phyloP scores from a whole-genome alignment of 1,140 invertebrate species.

The Olivierus martensii region DNA sequence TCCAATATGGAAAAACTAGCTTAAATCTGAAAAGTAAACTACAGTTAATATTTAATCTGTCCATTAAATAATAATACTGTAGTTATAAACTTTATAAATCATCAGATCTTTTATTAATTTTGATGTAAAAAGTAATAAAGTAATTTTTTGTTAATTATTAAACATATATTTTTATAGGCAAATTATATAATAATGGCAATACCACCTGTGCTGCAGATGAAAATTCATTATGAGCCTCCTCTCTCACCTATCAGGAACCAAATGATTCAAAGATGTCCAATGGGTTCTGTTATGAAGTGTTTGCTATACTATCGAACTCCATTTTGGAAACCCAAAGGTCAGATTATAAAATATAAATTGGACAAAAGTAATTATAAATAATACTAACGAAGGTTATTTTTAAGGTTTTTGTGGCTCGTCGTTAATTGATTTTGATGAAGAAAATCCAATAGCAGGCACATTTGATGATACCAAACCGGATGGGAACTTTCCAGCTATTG shows the following conservation, averaged over 20 bases:
- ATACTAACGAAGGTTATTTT: too few relatives aligned
- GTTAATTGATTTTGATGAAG: constrained; percentile 5
- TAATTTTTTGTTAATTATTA: too few relatives aligned
- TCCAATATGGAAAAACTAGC: too few relatives aligned
- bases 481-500: constrained; percentile 27
- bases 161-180: neutral
- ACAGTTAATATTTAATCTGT: too few relatives aligned
- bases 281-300: constrained; percentile 31
- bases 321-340: constrained; percentile 26
- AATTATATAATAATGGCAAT: constrained; percentile 26
- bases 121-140: too few relatives aligned
- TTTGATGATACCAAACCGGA: constrained; percentile 30
- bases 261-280: constrained; percentile 29
- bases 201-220: constrained; percentile 27
- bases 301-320: constrained; percentile 28
- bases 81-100: too few relatives aligned
- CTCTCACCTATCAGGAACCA: constrained; percentile 26
- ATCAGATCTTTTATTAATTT: too few relatives aligned
- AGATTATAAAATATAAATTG: neutral
- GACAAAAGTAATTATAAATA: too few relatives aligned
- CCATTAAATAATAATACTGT: too few relatives aligned
- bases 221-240: constrained; percentile 29
- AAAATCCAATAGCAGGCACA: constrained; percentile 19
- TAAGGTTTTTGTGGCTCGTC: constrained; percentile 16
- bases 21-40: too few relatives aligned